These are phyloP conservation scores for Heliconius ethilla DNA, from an alignment of 2,888 invertebrate genomes.

Conservation along the genomic window DNA sequence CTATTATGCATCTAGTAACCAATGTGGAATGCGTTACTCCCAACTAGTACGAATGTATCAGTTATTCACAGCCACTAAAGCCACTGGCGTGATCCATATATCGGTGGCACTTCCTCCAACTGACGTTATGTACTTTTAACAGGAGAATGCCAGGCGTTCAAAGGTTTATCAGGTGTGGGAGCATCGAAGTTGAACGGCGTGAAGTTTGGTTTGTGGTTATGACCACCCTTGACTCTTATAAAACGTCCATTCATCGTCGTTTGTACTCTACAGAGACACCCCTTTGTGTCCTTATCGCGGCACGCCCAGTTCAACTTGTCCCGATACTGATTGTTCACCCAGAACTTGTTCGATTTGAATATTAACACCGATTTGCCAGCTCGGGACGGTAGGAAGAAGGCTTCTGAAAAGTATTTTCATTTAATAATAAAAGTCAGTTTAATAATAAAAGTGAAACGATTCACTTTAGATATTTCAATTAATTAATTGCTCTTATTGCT, in stretches of 20 bases:
- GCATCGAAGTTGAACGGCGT: constrained; percentile 69
- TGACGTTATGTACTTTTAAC: constrained; percentile 44
- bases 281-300: constrained; percentile 71
- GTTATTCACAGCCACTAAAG: constrained; percentile 43
- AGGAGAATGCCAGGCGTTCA: constrained; percentile 50
- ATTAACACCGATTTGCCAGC: constrained; percentile 76
- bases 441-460: constrained; percentile 24
- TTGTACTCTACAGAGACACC: constrained; percentile 75
- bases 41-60: constrained; percentile 18
- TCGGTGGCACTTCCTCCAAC: neutral
- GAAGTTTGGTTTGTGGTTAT: constrained; percentile 73
- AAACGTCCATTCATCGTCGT: constrained; percentile 75
- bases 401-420: constrained; percentile 60
- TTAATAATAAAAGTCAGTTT: constrained; percentile 35
- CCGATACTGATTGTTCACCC: constrained; percentile 77
- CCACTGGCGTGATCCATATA: constrained; percentile 38
- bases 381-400: constrained; percentile 75
- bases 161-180: constrained; percentile 53
- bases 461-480: neutral
- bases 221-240: constrained; percentile 68
- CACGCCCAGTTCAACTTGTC: constrained; percentile 78
- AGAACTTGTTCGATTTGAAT: constrained; percentile 74
- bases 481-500: neutral
- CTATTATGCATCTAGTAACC: neutral
- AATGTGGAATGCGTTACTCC: constrained; percentile 12